Evolutionary conservation across 2,797 vertebrate genomes (phyloP), one percentile per base, ranked within the genome.

Genomic region (Pelobates cultripes): DNA sequence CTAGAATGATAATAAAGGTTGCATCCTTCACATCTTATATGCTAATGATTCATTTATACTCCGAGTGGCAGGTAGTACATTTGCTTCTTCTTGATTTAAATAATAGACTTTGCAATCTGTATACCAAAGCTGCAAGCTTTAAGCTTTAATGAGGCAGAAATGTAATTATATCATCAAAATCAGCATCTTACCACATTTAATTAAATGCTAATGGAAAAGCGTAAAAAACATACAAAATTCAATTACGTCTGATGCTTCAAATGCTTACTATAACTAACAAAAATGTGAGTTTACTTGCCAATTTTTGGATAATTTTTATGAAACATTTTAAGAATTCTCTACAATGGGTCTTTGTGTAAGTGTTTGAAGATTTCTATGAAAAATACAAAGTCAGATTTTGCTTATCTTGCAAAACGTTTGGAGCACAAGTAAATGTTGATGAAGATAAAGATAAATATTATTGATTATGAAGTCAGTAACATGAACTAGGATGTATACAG

Each of bases 181-280:
- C 75, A 77, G 69, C 61, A 77, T 55, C 69, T 68, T 67, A 57
- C 42, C 69, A 82, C 80, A 73, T 82, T 82, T 77, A 73, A 72
- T 77, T 73, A 82, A 82, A 71, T n/a, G 42, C 69, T 67, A 82
- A 82, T 82, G 74, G 75, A 12, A 69, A 51, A 47, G 41, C 43
- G 42, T 66, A 82, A 73, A 17, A 70, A 82, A 82, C 28, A 73
- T 68, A 55, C 61, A 73, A 60, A 82, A 66, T 77, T 77, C 64
- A 67, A 77, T 73, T 77, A 73, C 47, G 73, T 57, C 71, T 61
- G n/a, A 71, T 73, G 6, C n/a, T 67, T 40, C 6, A 13, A 67
- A 79, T 73, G 42, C 12, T 64, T 66, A 8, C 45, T 76, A 12
- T 44, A 9, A 41, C 41, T 69, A 44, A 47, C 40, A 55, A 75